These are phyloP conservation scores for Cerceris rybyensis DNA, from an alignment of 2,888 invertebrate genomes.

Conservation along the genomic window DNA sequence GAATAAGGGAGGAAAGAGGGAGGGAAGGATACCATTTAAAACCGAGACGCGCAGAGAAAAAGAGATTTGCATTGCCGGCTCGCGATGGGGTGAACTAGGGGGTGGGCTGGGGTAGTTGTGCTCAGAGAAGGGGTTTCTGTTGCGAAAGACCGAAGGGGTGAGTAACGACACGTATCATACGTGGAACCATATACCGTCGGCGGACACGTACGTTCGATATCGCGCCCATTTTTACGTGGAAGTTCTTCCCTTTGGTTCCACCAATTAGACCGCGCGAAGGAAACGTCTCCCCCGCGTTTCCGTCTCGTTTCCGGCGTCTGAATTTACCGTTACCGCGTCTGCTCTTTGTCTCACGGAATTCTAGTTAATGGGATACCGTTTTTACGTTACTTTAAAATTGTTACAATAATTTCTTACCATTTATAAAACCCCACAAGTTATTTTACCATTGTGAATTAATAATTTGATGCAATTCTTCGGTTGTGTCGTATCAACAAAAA, in stretches of 20 bases:
- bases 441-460: too few species aligned
- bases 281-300: slow-evolving; percentile 38
- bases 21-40: slow-evolving; percentile 74
- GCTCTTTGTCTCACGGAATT: too few species aligned
- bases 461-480: too few species aligned
- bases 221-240: slow-evolving; percentile 70
- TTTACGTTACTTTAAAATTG: too few species aligned
- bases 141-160: slow-evolving; percentile 70
- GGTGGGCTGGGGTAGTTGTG: slow-evolving; percentile 55
- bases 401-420: too few species aligned
- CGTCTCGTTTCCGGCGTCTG: slow-evolving; percentile 33
- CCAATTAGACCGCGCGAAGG: slow-evolving; percentile 69
- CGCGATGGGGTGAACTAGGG: slow-evolving; percentile 60
- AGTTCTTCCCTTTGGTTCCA: slow-evolving; percentile 69
- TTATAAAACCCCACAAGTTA: too few species aligned
- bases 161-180: slow-evolving; percentile 76
- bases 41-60: slow-evolving; percentile 77
- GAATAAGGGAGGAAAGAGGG: background rate
- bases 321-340: background rate
- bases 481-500: too few species aligned
- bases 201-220: slow-evolving; percentile 76
- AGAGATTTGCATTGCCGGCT: slow-evolving; percentile 77
- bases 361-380: too few species aligned
- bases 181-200: slow-evolving; percentile 71
- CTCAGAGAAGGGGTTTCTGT: slow-evolving; percentile 58